Conservation (phyloP, 2,113 vertebrate genomes). For the Psophia crepitans region DNA sequence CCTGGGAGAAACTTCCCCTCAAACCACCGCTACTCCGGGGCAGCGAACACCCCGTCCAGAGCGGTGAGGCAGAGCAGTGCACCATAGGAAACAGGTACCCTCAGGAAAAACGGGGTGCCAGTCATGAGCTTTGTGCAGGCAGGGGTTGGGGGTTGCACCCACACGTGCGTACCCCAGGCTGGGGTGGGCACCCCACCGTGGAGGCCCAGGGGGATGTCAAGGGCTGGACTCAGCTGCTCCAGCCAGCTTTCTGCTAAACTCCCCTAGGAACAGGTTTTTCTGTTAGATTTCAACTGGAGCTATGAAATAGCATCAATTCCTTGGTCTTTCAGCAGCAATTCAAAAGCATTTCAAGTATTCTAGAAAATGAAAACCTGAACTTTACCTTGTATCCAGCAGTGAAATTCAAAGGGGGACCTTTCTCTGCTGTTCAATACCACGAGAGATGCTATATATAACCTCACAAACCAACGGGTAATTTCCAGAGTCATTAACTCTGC, state of each 20-base stretch:
- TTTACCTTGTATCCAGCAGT: not conserved
- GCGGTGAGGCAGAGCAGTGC: not conserved
- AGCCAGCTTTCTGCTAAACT: not conserved
- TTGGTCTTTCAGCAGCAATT: not conserved
- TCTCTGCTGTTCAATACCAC: not conserved
- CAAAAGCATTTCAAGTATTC: not conserved
- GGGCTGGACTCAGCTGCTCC: not conserved
- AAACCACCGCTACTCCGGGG: fast-evolving
- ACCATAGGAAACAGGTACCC: not conserved
- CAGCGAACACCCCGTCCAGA: not conserved
- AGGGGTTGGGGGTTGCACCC: not conserved
- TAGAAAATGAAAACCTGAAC: conserved; percentile 9
- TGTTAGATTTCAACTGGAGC: not conserved
- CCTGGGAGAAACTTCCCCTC: not conserved
- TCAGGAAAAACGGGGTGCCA: not conserved
- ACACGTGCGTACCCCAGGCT: fast-evolving
- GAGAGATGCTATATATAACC: conserved; percentile 36
- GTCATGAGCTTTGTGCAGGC: not conserved
- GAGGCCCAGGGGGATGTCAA: not conserved
- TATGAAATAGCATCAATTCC: not conserved
- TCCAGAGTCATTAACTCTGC: conserved; percentile 45
- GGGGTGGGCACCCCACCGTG: fast-evolving
- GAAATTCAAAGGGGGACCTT: conserved; percentile 6
- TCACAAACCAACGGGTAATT: conserved; percentile 27
- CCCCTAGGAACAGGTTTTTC: not conserved